Conservation (phyloP, 37 sponge, comb jelly and placozoan genomes). For the Diacarnus erythraeanus region DNA sequence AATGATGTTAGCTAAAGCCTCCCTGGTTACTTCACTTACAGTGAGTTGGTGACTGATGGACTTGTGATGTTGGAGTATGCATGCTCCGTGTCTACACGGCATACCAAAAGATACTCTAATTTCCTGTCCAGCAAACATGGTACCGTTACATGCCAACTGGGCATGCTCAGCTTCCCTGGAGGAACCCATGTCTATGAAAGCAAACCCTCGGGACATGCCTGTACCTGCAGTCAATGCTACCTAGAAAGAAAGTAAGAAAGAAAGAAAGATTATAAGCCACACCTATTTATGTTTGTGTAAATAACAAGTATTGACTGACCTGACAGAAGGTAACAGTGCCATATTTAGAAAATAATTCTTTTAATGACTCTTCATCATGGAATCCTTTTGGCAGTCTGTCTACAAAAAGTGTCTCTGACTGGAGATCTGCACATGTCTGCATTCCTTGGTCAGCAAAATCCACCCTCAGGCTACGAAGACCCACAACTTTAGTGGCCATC, state of each 20-base stretch:
- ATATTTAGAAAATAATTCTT: conserved; percentile 37
- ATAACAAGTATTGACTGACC: no score
- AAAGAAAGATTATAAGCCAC: background rate
- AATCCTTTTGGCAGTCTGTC: conserved; percentile 75
- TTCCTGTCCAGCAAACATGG: conserved; percentile 29
- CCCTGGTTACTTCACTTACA: conserved; percentile 7
- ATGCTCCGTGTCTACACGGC: conserved; percentile 82
- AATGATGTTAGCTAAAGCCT: background rate
- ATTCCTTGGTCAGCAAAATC: conserved; percentile 73
- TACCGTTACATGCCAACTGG: conserved; percentile 42
- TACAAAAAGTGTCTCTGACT: conserved; percentile 74
- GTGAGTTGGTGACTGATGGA: background rate
- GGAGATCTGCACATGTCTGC: conserved; percentile 60
- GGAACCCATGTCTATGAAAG: conserved; percentile 77
- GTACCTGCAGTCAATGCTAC: conserved; percentile 44
- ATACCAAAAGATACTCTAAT: conserved; percentile 80
- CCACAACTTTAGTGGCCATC: conserved; percentile 59
- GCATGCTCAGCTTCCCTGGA: conserved; percentile 64
- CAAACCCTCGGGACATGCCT: conserved; percentile 72
- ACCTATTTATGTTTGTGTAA: background rate
- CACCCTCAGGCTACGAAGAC: conserved; percentile 62
- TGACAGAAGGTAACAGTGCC: conserved; percentile 80
- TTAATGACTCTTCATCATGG: conserved; percentile 29
- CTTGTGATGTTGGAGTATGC: conserved; percentile 66
- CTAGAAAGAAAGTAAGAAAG: conserved; percentile 12